Percentiles rank a stretch among this genome's conserved stretches.
Evolutionary conservation across 2,888 invertebrate genomes (phyloP).

Genomic region (Hirtodrosophila cameraria): DNA sequence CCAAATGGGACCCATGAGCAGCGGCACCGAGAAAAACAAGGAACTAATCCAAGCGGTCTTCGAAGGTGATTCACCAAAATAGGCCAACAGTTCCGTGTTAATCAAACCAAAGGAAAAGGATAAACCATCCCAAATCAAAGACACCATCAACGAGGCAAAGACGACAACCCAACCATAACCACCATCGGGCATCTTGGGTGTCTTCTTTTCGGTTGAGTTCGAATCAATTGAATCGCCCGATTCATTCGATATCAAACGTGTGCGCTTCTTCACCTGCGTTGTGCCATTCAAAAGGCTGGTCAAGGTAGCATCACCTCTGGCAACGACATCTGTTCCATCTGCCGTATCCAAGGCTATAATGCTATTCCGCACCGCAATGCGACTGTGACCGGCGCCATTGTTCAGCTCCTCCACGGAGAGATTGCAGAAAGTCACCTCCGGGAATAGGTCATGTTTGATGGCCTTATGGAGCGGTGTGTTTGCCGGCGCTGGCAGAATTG

Average conservation of each 20-base stretch:
- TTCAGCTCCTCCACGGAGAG: conserved; percentile 76
- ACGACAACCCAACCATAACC: conserved; percentile 88
- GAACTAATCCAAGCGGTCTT: conserved; percentile 96
- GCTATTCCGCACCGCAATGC: conserved; percentile 61
- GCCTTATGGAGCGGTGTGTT: conserved; percentile 76
- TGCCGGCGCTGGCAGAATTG: conserved; percentile 54
- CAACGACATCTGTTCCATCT: conserved; percentile 44
- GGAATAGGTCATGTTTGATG: conserved; percentile 82
- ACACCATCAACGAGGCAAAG: conserved; percentile 92
- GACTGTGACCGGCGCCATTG: conserved; percentile 54
- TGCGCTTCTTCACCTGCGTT: conserved; percentile 72
- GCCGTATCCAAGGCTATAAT: conserved; percentile 70
- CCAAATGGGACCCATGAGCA: conserved; percentile 88
- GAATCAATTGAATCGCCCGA: conserved; percentile 83
- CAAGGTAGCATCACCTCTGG: conserved; percentile 10
- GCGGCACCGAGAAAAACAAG: conserved; percentile 94
- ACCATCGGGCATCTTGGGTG: conserved; percentile 83
- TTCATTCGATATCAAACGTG: conserved; percentile 82
- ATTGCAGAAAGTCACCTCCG: conserved; percentile 84
- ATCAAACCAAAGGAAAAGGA: conserved; percentile 96
- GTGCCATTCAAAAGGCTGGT: conserved; percentile 48
- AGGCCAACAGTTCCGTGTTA: conserved; percentile 91
- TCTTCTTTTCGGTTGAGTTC: conserved; percentile 81
- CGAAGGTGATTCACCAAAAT: conserved; percentile 92
- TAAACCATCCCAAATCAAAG: conserved; percentile 96